A percentile compares a stretch with the other conserved stretches of the same genome.
These are phyloP conservation scores for Egretta garzetta DNA, from an alignment of 2,113 vertebrate species.

Conservation along the genomic window DNA sequence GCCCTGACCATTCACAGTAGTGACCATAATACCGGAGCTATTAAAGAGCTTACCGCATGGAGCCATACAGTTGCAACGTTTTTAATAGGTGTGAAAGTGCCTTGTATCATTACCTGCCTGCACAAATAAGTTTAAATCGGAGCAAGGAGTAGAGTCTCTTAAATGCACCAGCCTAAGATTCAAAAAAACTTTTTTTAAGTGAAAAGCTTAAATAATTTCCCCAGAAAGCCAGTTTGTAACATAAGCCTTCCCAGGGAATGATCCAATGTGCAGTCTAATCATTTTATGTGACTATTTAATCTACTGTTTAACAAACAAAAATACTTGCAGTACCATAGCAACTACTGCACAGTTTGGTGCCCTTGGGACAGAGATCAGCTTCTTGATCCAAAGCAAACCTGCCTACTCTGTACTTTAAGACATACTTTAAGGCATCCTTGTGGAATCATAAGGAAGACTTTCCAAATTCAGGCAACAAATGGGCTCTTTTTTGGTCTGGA, in stretches of 20 bases:
- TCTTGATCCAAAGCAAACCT: constrained; percentile 50
- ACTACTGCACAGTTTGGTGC: constrained; percentile 42
- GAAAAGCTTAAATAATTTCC: constrained; percentile 64
- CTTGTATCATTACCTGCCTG: background rate
- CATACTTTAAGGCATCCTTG: background rate
- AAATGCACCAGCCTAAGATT: background rate
- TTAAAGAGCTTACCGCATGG: background rate
- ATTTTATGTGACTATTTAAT: constrained; percentile 64
- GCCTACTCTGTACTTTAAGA: background rate
- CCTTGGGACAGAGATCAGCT: background rate
- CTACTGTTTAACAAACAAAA: constrained; percentile 70
- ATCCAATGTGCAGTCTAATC: constrained; percentile 51
- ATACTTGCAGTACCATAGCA: constrained; percentile 66
- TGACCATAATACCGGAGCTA: background rate
- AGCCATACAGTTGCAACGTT: background rate
- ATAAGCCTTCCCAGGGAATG: constrained; percentile 57
- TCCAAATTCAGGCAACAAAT: background rate
- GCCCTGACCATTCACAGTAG: background rate
- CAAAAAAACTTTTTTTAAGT: background rate
- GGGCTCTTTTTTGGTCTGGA: background rate
- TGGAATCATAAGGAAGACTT: background rate
- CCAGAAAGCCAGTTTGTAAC: constrained; percentile 61
- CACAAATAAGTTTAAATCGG: background rate
- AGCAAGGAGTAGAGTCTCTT: background rate
- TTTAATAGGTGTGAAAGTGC: constrained; percentile 19